Conservation (phyloP, 2,113 vertebrate species). For the Baryphthengus martii region DNA sequence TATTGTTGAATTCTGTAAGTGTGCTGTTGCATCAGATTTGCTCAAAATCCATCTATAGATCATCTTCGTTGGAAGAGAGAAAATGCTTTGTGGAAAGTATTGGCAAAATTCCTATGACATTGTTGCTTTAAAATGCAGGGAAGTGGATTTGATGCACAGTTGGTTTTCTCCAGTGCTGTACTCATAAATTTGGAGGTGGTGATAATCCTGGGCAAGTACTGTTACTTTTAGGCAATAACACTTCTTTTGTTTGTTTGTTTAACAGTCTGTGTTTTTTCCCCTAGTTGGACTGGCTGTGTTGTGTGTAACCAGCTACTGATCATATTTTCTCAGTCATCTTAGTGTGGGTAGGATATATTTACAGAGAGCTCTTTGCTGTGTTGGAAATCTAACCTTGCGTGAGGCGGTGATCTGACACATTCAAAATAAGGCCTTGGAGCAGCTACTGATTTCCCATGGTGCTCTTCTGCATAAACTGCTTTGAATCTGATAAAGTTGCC, state of each 20-base stretch:
- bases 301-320: not conserved
- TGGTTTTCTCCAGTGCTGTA: not conserved
- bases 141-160: not conserved
- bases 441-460: not conserved
- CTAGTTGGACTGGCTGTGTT: not conserved
- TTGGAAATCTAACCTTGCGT: not conserved
- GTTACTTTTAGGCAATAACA: not conserved
- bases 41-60: not conserved
- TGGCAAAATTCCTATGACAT: not conserved
- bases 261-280: not conserved
- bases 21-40: not conserved
- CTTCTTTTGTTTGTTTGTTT: not conserved
- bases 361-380: not conserved
- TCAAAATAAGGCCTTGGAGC: not conserved
- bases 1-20: not conserved
- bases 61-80: accelerated
- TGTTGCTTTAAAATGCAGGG: not conserved
- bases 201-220: not conserved
- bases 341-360: not conserved
- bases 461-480: not conserved
- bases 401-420: not conserved
- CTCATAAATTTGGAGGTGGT: not conserved
- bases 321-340: not conserved
- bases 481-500: accelerated
- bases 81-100: not conserved